Percentiles rank a stretch among this genome's conserved stretches.
These are phyloP conservation scores for Cydia pomonella DNA, from an alignment of 1,140 invertebrate genomes.

Conservation along the genomic window DNA sequence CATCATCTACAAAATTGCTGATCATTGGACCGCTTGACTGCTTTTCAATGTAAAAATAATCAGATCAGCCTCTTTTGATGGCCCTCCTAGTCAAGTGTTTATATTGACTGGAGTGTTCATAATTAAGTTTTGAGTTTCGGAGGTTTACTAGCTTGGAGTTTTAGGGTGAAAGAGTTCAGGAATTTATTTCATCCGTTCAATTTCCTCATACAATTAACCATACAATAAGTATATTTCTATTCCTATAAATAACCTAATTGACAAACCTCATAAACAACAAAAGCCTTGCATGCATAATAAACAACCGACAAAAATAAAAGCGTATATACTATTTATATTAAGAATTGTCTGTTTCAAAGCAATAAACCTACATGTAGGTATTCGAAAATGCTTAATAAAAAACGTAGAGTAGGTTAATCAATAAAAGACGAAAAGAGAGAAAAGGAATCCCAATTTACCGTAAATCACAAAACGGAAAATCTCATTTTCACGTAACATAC, in stretches of 20 bases:
- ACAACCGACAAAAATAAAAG: no score
- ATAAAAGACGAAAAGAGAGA: neutral
- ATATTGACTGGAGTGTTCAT: constrained; percentile 29
- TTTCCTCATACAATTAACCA: neutral
- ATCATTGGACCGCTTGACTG: constrained; percentile 12
- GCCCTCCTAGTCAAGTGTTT: constrained; percentile 17
- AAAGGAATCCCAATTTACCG: constrained; percentile 20
- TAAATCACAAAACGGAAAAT: constrained; percentile 22
- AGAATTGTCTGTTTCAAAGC: no score
- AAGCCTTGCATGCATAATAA: no score
- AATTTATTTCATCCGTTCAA: neutral
- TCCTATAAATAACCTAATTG: neutral
- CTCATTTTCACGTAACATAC: constrained; percentile 21
- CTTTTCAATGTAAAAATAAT: constrained; percentile 27
- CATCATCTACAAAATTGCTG: constrained; percentile 14
- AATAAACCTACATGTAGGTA: no score
- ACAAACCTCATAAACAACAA: no score
- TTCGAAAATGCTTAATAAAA: no score
- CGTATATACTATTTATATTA: no score
- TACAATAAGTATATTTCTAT: neutral
- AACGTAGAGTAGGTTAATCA: no score
- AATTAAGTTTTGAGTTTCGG: constrained; percentile 5
- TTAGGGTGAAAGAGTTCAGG: neutral
- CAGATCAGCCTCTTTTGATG: neutral
- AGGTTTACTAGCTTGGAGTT: constrained; percentile 9